Evolutionary conservation across 2,113 vertebrate genomes (phyloP), one percentile per base, ranked within the genome.

Genomic region (Synodontis membranacea): DNA sequence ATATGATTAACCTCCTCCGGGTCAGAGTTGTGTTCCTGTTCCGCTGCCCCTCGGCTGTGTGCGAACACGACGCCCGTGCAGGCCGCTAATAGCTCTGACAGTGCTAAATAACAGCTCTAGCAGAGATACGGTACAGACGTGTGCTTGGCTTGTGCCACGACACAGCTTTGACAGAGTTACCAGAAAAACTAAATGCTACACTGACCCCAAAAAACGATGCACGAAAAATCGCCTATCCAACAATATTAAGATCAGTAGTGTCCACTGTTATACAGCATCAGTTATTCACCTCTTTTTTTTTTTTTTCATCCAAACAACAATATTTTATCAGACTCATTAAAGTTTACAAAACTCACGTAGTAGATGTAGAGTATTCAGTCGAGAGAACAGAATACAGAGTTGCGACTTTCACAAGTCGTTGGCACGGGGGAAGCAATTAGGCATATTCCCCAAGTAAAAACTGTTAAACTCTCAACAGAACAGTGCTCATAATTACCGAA

Each of bases 1-100:
- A 84, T 86, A 62, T 64, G 34, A 86, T 86, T 64, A 86, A 88
- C 80, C 81, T 62, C 34, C 66, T 74, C 39, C 34, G 5, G 39
- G 70, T 60, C 56, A 48, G 48, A 25, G 81, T 37, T 56, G 72
- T 68, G 34, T 64, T 54, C 68, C 37, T 79, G 62, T 64, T 74
- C 52, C 25, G 11, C 31, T 70, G 28, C 82, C 48, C 82, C 64
- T 52, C 64, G 39, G 72, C 58, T 68, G 25, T 28, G 56, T 87
- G 75, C 72, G 52, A 70, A 80, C 15, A 28, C 5, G 68, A n/a
- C 17, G 42, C 31, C 52, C 72, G 50, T 37, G 74, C 62, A 72
- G 37, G 37, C 48, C 42, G 37, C 83, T 64, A 46, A 82, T 62
- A 7, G 80, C 80, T 54, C 31, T 25, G 50, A 79, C 42, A 34